These are phyloP conservation scores for Porphyrio hochstetteri DNA, from an alignment of 2,113 vertebrate species.

Conservation along the genomic window DNA sequence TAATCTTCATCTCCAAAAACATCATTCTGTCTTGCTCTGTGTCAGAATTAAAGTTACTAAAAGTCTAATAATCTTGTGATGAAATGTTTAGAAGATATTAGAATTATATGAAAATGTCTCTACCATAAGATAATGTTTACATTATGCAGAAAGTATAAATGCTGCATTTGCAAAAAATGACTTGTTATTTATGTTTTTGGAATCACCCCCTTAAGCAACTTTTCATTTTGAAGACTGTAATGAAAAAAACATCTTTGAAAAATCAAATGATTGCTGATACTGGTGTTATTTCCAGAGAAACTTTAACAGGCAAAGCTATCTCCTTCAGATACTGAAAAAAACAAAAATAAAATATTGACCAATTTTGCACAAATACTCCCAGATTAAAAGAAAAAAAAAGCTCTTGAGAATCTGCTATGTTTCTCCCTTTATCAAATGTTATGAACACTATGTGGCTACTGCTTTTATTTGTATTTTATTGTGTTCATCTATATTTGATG, in stretches of 20 bases:
- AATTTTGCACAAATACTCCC: neutral
- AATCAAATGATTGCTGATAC: neutral
- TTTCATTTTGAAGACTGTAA: slow-evolving; percentile 11
- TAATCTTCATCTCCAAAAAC: neutral
- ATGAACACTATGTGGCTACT: neutral
- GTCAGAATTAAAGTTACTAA: neutral
- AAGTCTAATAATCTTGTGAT: neutral
- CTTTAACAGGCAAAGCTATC: neutral
- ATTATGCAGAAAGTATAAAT: slow-evolving; percentile 18
- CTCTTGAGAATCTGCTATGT: neutral
- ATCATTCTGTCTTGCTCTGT: neutral
- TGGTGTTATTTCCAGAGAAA: neutral
- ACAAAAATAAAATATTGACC: neutral
- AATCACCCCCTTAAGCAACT: neutral
- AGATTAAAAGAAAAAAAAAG: neutral
- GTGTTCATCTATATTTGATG: neutral
- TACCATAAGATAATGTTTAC: neutral
- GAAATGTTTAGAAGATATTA: neutral
- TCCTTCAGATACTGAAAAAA: neutral
- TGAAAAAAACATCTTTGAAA: slow-evolving; percentile 26
- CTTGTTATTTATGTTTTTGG: slow-evolving; percentile 24
- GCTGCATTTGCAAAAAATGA: slow-evolving; percentile 4
- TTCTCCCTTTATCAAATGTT: neutral
- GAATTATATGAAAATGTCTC: neutral
- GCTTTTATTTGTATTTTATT: neutral